Evolutionary conservation across 35 echinoderm and acorn worm genomes (phyloP).

Genomic region (Lytechinus pictus): DNA sequence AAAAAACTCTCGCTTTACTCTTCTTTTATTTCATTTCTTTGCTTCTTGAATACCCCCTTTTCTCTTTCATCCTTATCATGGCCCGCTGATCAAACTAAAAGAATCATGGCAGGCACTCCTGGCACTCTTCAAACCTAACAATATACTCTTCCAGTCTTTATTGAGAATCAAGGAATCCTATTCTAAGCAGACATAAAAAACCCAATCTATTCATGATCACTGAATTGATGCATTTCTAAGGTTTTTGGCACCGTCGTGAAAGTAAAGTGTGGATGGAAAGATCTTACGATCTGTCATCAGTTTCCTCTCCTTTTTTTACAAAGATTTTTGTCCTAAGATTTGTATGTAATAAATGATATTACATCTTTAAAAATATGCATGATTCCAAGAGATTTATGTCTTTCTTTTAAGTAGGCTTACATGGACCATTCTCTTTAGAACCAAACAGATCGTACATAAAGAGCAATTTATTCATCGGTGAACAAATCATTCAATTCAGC

Average conservation of each 20-base stretch:
- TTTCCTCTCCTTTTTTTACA: background rate
- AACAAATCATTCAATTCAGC: no score
- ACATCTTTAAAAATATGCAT: no score
- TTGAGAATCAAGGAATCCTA: background rate
- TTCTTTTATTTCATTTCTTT: background rate
- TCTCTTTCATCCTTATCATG: background rate
- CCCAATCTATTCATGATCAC: background rate
- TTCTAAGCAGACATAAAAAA: background rate
- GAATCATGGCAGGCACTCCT: background rate
- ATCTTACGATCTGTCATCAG: background rate
- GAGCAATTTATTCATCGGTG: no score
- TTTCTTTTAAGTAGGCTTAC: no score
- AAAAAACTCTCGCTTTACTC: background rate
- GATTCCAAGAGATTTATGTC: no score
- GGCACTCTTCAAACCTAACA: background rate
- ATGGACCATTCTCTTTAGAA: no score
- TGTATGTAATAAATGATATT: no score
- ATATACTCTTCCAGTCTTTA: background rate
- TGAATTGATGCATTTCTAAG: slow-evolving; percentile 13
- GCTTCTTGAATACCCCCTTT: background rate
- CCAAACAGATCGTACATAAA: no score
- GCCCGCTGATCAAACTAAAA: background rate
- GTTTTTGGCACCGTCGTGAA: slow-evolving; percentile 8
- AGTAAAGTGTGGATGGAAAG: background rate
- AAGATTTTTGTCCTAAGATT: no score